Conservation (phyloP, 2,113 vertebrate genomes). For the Rhabdomys dilectus region DNA sequence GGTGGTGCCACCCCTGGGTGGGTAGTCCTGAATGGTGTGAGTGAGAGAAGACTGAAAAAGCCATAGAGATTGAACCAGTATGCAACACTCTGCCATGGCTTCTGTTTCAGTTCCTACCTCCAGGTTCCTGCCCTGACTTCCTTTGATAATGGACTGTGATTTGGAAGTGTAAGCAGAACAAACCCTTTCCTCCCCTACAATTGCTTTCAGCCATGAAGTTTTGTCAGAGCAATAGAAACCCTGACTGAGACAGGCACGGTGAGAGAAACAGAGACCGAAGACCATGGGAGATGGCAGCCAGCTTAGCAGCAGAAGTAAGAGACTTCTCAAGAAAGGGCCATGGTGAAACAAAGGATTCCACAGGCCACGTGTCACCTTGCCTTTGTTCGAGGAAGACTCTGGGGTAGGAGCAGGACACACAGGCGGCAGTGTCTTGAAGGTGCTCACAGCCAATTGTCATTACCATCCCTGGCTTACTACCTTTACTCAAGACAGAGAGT, state of each 20-base stretch:
- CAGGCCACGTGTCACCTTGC: not conserved
- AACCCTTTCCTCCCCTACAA: not conserved
- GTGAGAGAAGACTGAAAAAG: not conserved
- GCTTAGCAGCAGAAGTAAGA: not conserved
- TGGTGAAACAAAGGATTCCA: not conserved
- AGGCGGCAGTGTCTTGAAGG: not conserved
- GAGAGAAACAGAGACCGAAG: not conserved
- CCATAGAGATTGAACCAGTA: not conserved
- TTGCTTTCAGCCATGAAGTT: not conserved
- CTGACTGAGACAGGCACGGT: not conserved
- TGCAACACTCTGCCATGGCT: not conserved
- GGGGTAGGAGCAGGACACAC: accelerated
- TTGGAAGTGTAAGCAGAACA: not conserved
- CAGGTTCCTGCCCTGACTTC: not conserved
- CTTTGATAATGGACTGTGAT: not conserved
- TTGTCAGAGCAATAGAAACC: not conserved
- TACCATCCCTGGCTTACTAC: not conserved
- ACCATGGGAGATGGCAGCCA: not conserved
- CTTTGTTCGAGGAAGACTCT: not conserved
- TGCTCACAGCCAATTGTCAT: not conserved
- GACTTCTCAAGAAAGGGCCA: not conserved
- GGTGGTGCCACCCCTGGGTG: not conserved
- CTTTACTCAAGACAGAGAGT: not conserved
- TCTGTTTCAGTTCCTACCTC: not conserved
- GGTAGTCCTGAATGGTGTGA: not conserved